phyloP scores from a whole-genome alignment of 1,140 invertebrate species.

The Anoplolepis gracilipes region DNA sequence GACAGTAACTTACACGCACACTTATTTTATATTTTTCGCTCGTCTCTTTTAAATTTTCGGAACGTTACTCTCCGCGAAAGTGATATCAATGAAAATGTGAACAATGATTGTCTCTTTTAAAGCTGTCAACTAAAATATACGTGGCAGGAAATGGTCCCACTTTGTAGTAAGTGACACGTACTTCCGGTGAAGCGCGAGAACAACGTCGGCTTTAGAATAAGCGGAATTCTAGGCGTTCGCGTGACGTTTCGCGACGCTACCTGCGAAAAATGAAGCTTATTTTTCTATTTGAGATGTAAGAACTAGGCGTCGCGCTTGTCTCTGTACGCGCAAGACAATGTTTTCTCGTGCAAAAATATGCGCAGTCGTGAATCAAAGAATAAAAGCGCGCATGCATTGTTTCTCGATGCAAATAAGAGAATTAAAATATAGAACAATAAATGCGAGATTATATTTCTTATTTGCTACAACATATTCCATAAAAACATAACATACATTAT shows the following conservation, averaged over 20 bases:
- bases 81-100: background rate
- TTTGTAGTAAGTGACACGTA: constrained; percentile 70
- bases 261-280: constrained; percentile 54
- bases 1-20: background rate
- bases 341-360: constrained; percentile 32
- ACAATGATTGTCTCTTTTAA: constrained; percentile 41
- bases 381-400: constrained; percentile 35
- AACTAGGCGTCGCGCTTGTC: constrained; percentile 18
- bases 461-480: constrained; percentile 2
- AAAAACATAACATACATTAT: background rate
- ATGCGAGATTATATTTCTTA: background rate
- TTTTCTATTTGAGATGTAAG: constrained; percentile 55
- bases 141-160: constrained; percentile 63
- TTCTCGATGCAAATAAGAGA: constrained; percentile 34
- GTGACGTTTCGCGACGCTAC: constrained; percentile 33
- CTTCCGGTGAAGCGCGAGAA: constrained; percentile 61
- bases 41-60: background rate
- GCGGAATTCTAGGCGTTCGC: constrained; percentile 41
- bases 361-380: constrained; percentile 54
- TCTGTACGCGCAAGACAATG: constrained; percentile 4
- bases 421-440: background rate
- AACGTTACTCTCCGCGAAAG: background rate
- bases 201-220: constrained; percentile 52
- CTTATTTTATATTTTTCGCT: background rate
- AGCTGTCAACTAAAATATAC: constrained; percentile 52